A percentile compares a stretch with the other conserved stretches of the same genome.
phyloP scores from a whole-genome alignment of 2,888 invertebrate species.

The Petrolisthes cinctipes region DNA sequence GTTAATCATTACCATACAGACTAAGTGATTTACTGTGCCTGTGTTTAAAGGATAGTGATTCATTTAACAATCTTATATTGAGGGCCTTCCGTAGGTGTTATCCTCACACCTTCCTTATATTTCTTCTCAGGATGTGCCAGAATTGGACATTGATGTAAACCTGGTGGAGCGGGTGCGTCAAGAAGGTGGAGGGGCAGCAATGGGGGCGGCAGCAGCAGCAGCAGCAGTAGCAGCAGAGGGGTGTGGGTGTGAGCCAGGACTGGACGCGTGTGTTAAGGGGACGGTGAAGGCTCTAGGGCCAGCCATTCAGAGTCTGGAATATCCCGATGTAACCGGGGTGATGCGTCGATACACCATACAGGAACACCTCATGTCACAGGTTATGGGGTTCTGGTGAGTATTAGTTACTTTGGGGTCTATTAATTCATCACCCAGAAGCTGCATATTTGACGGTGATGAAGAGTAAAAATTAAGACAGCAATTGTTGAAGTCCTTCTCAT shows the following conservation, averaged over 20 bases:
- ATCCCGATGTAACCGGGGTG: conserved; percentile 48
- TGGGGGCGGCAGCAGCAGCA: not conserved
- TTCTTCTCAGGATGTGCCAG: conserved; percentile 66
- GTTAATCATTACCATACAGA: no score
- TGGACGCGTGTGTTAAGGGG: conserved; percentile 53
- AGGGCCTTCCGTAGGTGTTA: no score
- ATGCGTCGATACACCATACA: conserved; percentile 52
- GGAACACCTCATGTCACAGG: conserved; percentile 55
- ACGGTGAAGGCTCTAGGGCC: conserved; percentile 42
- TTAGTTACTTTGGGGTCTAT: not conserved
- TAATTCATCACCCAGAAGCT: no score
- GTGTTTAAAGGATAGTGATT: not conserved
- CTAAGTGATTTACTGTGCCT: no score
- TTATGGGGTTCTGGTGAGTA: conserved; percentile 59
- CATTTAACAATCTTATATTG: not conserved
- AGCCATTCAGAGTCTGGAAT: conserved; percentile 27
- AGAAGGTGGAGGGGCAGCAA: not conserved
- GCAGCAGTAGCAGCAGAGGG: not conserved
- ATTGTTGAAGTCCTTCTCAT: no score
- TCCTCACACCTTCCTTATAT: not conserved
- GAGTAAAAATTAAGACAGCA: no score
- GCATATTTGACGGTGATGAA: no score
- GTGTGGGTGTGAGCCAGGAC: not conserved
- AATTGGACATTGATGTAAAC: conserved; percentile 32
- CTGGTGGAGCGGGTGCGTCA: conserved; percentile 5